Evolutionary conservation across 2,113 vertebrate genomes (phyloP), one percentile per base, ranked within the genome.

Genomic region (Nothocercus julius): DNA sequence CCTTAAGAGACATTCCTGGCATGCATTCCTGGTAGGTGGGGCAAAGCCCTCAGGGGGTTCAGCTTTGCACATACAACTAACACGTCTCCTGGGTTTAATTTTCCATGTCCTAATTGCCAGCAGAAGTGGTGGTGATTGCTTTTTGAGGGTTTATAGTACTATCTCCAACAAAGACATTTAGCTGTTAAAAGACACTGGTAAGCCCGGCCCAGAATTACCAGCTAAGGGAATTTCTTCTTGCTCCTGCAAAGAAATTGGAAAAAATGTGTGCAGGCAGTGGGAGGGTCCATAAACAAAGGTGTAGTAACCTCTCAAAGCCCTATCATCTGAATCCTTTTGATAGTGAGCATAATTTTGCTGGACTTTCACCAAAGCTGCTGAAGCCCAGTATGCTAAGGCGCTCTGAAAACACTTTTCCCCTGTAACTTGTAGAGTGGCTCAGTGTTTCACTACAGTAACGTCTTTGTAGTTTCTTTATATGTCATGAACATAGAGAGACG

Each of bases 71-170:
- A 21, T 76, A 54, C 47, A 82, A 36, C 18, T 40, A 21, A 5
- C 7, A 4, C 45, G 45, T 82, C 87, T 87, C 79, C 49, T 59
- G 92, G 82, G 89, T 76, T 92, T 91, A 66, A 92, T 91, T 96
- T 89, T 74, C 84, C 84, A 85, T 66, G 76, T 69, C 59, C 40
- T 89, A 56, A 83, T 77, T 93, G 87, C 67, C 54, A 82, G 27
- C 70, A 92, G 75, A 89, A 82, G 66, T 66, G 77, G 72, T 25
- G 62, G 64, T 69, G 64, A 85, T 86, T 84, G 47, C 24, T 79
- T 90, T 69, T 54, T 77, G 74, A 76, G 49, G 7, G 38, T 62
- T 93, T 54, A 51, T 16, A 34, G 32, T 42, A 17, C 54, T 73
- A 44, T 49, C 58, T 93, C 38, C 66, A 79, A 62, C 18, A 45